A percentile compares a stretch with the other conserved stretches of the same genome.
Conservation (phyloP, 2,888 invertebrate species). For the Globia sparganii region DNA sequence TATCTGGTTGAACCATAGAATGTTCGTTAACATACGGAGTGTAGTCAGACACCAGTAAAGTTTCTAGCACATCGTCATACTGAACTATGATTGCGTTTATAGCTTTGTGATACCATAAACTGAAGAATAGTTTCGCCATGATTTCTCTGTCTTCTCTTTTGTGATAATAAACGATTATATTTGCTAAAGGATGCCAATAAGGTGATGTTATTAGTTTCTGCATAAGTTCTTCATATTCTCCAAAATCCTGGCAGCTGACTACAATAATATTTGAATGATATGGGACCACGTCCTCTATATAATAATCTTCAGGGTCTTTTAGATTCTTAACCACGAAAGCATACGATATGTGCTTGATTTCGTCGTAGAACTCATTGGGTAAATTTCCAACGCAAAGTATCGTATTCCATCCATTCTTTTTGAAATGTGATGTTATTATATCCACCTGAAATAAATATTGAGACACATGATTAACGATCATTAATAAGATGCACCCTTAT, state of each 20-base stretch:
- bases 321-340: slow-evolving; percentile 73
- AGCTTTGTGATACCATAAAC: slow-evolving; percentile 80
- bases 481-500: not conserved
- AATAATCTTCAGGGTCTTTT: slow-evolving; percentile 69
- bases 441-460: slow-evolving; percentile 74
- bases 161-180: slow-evolving; percentile 79
- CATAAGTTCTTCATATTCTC: slow-evolving; percentile 77
- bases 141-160: slow-evolving; percentile 58
- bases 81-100: slow-evolving; percentile 78
- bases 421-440: slow-evolving; percentile 74
- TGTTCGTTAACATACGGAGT: slow-evolving; percentile 77
- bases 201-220: slow-evolving; percentile 70
- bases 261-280: slow-evolving; percentile 77
- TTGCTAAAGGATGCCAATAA: slow-evolving; percentile 81
- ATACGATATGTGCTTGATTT: slow-evolving; percentile 68
- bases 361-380: slow-evolving; percentile 75
- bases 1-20: slow-evolving; percentile 64
- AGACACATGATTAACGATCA: not conserved
- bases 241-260: slow-evolving; percentile 72
- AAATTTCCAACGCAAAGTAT: slow-evolving; percentile 77
- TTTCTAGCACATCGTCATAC: slow-evolving; percentile 69
- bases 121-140: slow-evolving; percentile 78
- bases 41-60: slow-evolving; percentile 71
- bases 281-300: slow-evolving; percentile 74
- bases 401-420: slow-evolving; percentile 79